A percentile compares a stretch with the other conserved stretches of the same genome.
These are phyloP conservation scores for Halcyon chelicuti DNA, from an alignment of 2,797 vertebrate species.

Conservation along the genomic window DNA sequence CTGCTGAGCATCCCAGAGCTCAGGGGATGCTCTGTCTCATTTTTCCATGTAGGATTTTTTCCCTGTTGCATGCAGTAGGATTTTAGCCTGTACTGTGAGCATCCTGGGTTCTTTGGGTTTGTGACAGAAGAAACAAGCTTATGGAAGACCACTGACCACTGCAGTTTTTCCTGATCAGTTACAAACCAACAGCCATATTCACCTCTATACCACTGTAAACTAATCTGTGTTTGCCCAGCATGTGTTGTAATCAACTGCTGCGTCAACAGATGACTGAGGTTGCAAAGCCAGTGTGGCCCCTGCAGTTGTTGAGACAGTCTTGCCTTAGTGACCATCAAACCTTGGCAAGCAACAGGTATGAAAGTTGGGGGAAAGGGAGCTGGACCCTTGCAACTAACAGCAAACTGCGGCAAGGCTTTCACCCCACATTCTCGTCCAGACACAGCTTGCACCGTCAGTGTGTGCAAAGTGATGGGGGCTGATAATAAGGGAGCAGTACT, in stretches of 20 bases:
- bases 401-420: neutral
- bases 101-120: neutral
- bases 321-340: neutral
- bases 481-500: neutral
- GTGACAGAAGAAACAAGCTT: neutral
- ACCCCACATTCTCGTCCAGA: accelerated
- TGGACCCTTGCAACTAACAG: neutral
- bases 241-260: neutral
- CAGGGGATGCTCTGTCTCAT: neutral
- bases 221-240: neutral
- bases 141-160: neutral
- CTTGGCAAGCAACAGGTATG: neutral
- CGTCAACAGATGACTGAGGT: neutral
- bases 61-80: neutral
- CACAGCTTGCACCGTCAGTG: neutral
- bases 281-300: neutral
- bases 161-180: neutral
- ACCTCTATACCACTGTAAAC: neutral
- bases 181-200: neutral
- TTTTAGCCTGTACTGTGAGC: neutral
- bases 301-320: neutral
- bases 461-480: neutral
- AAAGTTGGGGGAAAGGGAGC: neutral
- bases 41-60: neutral
- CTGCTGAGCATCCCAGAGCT: neutral